These are phyloP conservation scores for Porites lobata DNA, from an alignment of 92 coral and sea anemone species.

Conservation along the genomic window DNA sequence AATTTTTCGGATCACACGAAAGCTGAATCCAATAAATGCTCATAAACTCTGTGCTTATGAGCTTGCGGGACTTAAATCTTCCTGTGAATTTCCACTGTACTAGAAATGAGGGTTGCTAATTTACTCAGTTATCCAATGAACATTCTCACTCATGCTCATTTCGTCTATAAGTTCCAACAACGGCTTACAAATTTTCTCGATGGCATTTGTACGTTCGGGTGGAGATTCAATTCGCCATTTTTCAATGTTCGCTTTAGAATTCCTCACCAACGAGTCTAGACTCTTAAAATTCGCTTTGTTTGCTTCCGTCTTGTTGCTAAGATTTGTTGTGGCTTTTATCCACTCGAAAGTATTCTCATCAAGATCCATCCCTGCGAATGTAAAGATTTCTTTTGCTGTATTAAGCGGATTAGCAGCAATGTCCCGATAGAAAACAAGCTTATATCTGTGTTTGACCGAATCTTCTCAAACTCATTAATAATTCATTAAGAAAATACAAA, in stretches of 20 bases:
- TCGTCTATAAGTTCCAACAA: constrained; percentile 26
- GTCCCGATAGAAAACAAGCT: constrained; percentile 27
- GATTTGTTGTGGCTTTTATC: constrained; percentile 36
- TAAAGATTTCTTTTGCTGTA: constrained; percentile 23
- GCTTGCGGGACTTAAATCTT: too few relatives aligned
- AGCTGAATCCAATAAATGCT: too few relatives aligned
- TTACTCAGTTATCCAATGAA: too few relatives aligned
- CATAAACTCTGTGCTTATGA: too few relatives aligned
- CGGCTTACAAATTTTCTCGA: constrained; percentile 18
- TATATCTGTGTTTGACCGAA: constrained; percentile 16
- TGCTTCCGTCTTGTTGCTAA: neutral
- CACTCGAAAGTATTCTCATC: constrained; percentile 18
- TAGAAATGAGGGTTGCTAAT: too few relatives aligned
- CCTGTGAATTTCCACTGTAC: too few relatives aligned
- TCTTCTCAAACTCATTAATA: too few relatives aligned
- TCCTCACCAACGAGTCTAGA: constrained; percentile 19
- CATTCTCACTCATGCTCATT: neutral
- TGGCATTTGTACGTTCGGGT: constrained; percentile 5
- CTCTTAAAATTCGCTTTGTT: neutral
- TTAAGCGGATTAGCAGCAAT: constrained; percentile 29
- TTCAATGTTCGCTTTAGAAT: constrained; percentile 35
- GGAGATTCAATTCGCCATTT: constrained; percentile 45
- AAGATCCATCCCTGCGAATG: constrained; percentile 25
- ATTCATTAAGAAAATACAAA: too few relatives aligned
- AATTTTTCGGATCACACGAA: too few relatives aligned